Evolutionary conservation across 1,140 invertebrate genomes (phyloP).

Genomic region (Zaprionus vittiger): DNA sequence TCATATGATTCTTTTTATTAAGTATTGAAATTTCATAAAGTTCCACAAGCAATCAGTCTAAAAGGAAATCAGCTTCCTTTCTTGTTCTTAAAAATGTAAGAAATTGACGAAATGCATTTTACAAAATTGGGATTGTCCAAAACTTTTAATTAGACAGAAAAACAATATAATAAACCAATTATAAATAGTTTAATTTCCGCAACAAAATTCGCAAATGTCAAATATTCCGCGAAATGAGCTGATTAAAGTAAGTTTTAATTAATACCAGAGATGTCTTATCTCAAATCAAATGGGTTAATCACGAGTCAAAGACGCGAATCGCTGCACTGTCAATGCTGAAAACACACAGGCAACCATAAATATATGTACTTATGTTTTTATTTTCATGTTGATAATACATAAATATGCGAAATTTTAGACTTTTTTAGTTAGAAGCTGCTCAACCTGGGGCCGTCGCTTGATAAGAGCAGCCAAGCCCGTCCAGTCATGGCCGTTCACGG

Average conservation of each 20-base stretch:
- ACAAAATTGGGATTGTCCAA: not conserved
- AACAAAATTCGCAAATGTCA: not conserved
- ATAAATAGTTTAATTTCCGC: not conserved
- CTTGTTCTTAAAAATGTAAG: too few relatives aligned
- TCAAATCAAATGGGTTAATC: conserved; percentile 46
- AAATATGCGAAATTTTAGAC: not conserved
- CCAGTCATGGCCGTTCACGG: conserved; percentile 65
- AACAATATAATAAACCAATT: not conserved
- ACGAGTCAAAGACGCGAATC: not conserved
- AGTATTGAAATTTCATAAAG: too few relatives aligned
- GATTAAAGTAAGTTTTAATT: not conserved
- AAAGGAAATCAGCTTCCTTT: too few relatives aligned
- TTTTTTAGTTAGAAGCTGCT: not conserved
- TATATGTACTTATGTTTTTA: conserved; percentile 17
- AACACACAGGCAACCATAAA: not conserved
- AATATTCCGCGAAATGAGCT: not conserved
- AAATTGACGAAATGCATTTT: too few relatives aligned
- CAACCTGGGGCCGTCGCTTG: conserved; percentile 13
- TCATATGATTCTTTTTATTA: too few relatives aligned
- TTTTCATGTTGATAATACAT: conserved; percentile 9
- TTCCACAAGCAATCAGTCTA: too few relatives aligned
- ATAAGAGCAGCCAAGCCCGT: conserved; percentile 33
- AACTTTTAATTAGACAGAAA: not conserved
- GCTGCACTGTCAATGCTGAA: not conserved
- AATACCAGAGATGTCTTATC: not conserved